Evolutionary conservation across 37 sponge, comb jelly and placozoan species (phyloP), one percentile per base, ranked within the genome.

Genomic region (Ephydatia muelleri): DNA sequence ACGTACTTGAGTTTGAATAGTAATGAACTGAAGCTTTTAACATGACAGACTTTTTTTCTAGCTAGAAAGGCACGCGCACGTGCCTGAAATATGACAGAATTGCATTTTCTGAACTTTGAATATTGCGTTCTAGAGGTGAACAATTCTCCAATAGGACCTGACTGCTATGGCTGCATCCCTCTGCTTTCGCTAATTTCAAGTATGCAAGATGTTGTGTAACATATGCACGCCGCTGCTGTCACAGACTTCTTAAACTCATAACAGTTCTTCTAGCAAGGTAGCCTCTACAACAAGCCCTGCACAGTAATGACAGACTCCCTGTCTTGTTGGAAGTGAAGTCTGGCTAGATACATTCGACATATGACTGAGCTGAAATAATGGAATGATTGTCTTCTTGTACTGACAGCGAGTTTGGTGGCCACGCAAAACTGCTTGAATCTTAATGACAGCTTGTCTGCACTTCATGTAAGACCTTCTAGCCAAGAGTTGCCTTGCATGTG

Each of bases 361-460:
- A 33, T 40, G 88, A 81, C 65, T 88, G 88, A 27, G 76, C 40
- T 5, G 19, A 16, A 2, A 73, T 35, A 21, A 83, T 80, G 28
- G 86, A 37, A 4, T 29, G 3, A n/a, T 14, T 30, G 70, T 32
- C 25, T 27, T 66, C 27, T 26, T 16, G 66, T 86, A 78, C 13
- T 81, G 73, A 25, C 29, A 38, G 25, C 86, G 37, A 5, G 67
- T 13, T 21, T 29, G 70, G 57, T 75, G 36, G 14, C 91, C 82
- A 25, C 91, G 71, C 57, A 82, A 86, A 3, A 43, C 78, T 40
- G 86, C 82, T 73, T 90, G 91, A 21, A 90, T 80, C 12, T 49
- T 67, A 26, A 47, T 25, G 16, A 83, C 82, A 5, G 91, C 64
- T n/a, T 22, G 26, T 33, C 81, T 86, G 64, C 47, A 3, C 13